These are phyloP conservation scores for Spheniscus humboldti DNA, from an alignment of 2,797 vertebrate genomes.

Conservation along the genomic window DNA sequence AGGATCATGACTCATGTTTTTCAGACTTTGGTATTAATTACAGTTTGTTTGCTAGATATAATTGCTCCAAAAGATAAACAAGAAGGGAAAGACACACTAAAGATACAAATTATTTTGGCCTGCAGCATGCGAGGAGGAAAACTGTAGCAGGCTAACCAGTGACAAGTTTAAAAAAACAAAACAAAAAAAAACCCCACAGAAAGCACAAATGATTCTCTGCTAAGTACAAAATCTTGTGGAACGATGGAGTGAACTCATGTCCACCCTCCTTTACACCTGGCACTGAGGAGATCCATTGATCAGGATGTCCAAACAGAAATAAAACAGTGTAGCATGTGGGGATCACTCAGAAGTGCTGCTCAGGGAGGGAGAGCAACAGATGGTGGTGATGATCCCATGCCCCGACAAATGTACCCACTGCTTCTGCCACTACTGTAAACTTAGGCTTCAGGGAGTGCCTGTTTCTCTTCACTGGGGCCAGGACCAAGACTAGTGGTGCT, in stretches of 20 bases:
- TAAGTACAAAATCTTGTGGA: background rate
- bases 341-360: background rate
- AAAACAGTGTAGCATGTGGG: background rate
- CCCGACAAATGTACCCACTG: background rate
- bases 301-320: background rate
- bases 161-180: background rate
- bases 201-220: background rate
- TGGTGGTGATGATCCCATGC: background rate
- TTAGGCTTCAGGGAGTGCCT: background rate
- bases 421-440: background rate
- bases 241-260: background rate
- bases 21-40: background rate
- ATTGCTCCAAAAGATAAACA: background rate
- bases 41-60: background rate
- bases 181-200: background rate
- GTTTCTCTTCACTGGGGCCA: background rate
- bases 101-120: background rate
- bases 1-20: background rate
- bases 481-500: background rate
- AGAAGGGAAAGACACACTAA: background rate
- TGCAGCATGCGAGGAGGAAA: background rate
- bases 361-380: background rate
- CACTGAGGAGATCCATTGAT: background rate
- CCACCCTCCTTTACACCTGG: background rate
- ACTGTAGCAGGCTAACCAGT: background rate